Conservation (phyloP, 2,888 invertebrate species). For the Tiliacea aurago region DNA sequence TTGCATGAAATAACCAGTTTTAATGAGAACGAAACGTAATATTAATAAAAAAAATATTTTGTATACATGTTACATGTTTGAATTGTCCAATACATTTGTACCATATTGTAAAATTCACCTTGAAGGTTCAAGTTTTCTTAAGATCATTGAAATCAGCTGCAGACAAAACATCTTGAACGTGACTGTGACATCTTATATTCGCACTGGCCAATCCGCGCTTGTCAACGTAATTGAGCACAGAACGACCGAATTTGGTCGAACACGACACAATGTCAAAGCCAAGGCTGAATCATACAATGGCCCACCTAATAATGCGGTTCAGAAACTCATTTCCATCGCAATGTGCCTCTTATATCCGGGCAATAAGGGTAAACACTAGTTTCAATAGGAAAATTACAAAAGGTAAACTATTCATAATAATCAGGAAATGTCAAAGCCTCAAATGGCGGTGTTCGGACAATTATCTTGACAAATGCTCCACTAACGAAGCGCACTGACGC, state of each 20-base stretch:
- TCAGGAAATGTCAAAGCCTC: slow-evolving; percentile 82
- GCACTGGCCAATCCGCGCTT: slow-evolving; percentile 46
- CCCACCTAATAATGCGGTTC: slow-evolving; percentile 55
- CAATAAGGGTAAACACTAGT: slow-evolving; percentile 53
- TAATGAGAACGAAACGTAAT: slow-evolving; percentile 34
- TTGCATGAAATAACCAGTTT: slow-evolving; percentile 25
- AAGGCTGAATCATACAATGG: slow-evolving; percentile 73
- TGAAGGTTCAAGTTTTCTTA: slow-evolving; percentile 40
- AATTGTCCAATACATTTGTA: slow-evolving; percentile 35
- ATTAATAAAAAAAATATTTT: slow-evolving; percentile 22
- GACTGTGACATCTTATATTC: slow-evolving; percentile 35
- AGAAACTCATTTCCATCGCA: slow-evolving; percentile 54
- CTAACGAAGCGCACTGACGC: slow-evolving; percentile 83
- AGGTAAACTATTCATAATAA: slow-evolving; percentile 75
- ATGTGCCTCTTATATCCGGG: slow-evolving; percentile 56
- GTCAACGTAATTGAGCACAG: slow-evolving; percentile 69
- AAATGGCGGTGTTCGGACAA: slow-evolving; percentile 82
- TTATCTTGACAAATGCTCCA: slow-evolving; percentile 87
- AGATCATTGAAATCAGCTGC: slow-evolving; percentile 37
- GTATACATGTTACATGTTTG: slow-evolving; percentile 22
- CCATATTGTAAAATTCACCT: slow-evolving; percentile 38
- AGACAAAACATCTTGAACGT: slow-evolving; percentile 37
- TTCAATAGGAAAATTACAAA: slow-evolving; percentile 52
- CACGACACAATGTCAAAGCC: slow-evolving; percentile 82
- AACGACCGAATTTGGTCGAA: slow-evolving; percentile 75